These are phyloP conservation scores for Ceratosolen solmsi DNA, from an alignment of 1,140 invertebrate genomes.

Conservation along the genomic window DNA sequence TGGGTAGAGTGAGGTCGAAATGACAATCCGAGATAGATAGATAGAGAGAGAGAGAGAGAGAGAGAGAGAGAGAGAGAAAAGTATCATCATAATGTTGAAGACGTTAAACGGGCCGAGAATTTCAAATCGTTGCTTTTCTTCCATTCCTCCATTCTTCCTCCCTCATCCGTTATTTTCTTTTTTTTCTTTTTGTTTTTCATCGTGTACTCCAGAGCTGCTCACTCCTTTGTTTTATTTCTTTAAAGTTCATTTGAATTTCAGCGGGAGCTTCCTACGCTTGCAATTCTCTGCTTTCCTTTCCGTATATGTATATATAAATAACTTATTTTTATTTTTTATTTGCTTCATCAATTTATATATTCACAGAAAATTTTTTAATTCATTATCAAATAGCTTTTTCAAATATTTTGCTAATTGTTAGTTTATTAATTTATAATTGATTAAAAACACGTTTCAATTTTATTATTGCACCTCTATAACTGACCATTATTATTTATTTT, in stretches of 20 bases:
- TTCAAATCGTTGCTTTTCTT: conserved; percentile 51
- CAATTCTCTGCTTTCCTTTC: not conserved
- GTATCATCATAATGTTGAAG: conserved; percentile 12
- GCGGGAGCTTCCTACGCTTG: not conserved
- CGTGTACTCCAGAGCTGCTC: not conserved
- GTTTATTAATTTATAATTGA: too few species aligned
- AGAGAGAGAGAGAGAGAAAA: not conserved
- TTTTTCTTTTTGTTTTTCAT: conserved; percentile 5
- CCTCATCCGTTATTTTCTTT: conserved; percentile 13
- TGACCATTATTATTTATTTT: too few species aligned
- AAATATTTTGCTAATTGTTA: too few species aligned
- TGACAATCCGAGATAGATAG: not conserved
- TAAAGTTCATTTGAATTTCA: conserved; percentile 49
- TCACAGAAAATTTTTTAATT: too few species aligned
- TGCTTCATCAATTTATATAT: too few species aligned
- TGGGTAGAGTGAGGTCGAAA: conserved; percentile 36
- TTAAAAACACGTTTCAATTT: too few species aligned
- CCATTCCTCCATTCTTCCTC: conserved; percentile 15
- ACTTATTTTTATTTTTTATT: too few species aligned
- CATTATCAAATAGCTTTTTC: too few species aligned
- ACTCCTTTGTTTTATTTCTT: conserved; percentile 45
- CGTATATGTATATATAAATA: not conserved
- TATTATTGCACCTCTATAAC: too few species aligned
- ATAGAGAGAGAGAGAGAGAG: not conserved
- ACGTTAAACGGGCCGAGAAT: conserved; percentile 53